Evolutionary conservation across 2,888 invertebrate genomes (phyloP), one percentile per base, ranked within the genome.

Genomic region (Drosophila colorata): DNA sequence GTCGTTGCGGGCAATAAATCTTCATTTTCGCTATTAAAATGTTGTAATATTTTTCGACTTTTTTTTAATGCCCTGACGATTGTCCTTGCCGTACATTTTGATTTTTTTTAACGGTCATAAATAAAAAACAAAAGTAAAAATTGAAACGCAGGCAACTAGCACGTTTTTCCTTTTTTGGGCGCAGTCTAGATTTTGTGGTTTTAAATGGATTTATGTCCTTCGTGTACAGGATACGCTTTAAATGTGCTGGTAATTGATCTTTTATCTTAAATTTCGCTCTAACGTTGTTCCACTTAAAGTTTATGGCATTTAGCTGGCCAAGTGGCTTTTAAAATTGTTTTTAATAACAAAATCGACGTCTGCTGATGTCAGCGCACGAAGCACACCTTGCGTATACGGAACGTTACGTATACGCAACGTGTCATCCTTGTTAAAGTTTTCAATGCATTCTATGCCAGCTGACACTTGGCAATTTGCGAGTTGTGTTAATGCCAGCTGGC

Each of bases 1-100:
- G 58, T 68, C 65, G 74, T 74, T 72, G 73, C 59, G 53, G 87
- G 71, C 81, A 81, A 87, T 87, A 85, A 87, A 85, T 85, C 87
- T 85, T 85, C 70, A 85, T 85, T 81, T 87, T 78, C 77, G 79
- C 79, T 85, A 87, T 85, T 85, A 79, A 85, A 85, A 87, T 87
- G 82, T 85, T 87, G 87, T 85, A 87, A 87, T 85, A 87, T 85
- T 87, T 87, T 81, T 74, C 53, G 43, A 9, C 56, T 41, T 44
- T 11, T 35, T 63, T 48, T 44, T 61, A 86, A 73, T 69, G 74
- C 70, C 59, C 59, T 65, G 71, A 68, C 70, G 75, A 70, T 75
- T 83, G 77, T 77, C 63, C 72, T 68, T 66, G 75, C 47, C 40
- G 43, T 48, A 66, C 56, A 74, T 74, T 75, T 74, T 64, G 60